phyloP scores from a whole-genome alignment of 2,888 invertebrate species.

The Platycnemis pennipes region DNA sequence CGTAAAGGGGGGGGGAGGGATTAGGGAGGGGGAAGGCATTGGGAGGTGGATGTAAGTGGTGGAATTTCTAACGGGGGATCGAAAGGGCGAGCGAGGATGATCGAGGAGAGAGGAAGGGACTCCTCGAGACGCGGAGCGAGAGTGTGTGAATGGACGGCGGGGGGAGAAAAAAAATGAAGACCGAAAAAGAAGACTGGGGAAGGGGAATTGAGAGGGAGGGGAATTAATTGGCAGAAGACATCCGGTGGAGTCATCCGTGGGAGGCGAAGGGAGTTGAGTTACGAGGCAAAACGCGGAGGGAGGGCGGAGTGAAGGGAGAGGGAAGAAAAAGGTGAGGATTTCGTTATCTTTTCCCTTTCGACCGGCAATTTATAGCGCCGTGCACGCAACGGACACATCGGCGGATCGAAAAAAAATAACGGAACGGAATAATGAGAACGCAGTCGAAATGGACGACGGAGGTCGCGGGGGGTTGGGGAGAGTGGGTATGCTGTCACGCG shows the following conservation, averaged over 20 bases:
- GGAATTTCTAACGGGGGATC: constrained; percentile 36
- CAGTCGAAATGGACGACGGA: background rate
- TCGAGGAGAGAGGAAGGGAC: background rate
- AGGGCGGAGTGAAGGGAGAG: background rate
- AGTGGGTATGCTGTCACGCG: background rate
- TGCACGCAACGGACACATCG: constrained; percentile 30
- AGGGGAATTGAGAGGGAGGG: background rate
- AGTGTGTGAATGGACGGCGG: background rate
- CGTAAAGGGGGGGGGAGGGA: background rate
- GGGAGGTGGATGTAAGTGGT: constrained; percentile 18
- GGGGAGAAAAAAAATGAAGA: background rate
- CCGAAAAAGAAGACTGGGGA: background rate
- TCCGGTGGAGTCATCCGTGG: background rate
- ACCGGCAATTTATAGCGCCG: constrained; percentile 7
- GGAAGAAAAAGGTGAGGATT: background rate
- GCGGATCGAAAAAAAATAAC: background rate
- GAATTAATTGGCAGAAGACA: constrained; percentile 32
- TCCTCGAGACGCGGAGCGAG: background rate
- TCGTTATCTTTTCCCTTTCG: constrained; percentile 26
- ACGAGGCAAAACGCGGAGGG: background rate
- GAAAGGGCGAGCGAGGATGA: background rate
- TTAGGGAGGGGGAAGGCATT: too few species aligned
- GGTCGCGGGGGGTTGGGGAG: background rate
- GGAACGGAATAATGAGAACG: background rate
- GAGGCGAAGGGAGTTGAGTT: background rate